phyloP scores from a whole-genome alignment of 2,113 vertebrate species.

The Brachyhypopomus occidentalis region DNA sequence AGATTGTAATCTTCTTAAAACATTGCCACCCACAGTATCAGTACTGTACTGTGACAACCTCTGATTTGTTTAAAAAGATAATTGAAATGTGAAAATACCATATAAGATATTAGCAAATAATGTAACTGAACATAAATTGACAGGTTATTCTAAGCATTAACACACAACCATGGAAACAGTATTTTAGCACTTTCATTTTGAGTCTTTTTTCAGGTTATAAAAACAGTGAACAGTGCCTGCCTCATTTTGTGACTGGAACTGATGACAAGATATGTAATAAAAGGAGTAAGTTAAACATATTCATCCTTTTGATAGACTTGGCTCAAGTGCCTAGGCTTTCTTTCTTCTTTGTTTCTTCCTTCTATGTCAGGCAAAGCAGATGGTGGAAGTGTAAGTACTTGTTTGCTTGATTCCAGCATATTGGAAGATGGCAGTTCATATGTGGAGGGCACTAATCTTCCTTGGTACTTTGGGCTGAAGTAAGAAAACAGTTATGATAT shows the following conservation, averaged over 20 bases:
- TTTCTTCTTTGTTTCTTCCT: not conserved
- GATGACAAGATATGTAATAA: not conserved
- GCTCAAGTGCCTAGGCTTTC: not conserved
- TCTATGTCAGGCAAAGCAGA: slow-evolving; percentile 45
- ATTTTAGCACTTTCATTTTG: no score
- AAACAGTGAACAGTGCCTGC: not conserved
- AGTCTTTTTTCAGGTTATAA: not conserved
- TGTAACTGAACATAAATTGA: no score
- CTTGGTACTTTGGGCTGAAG: slow-evolving; percentile 16
- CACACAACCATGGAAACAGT: no score
- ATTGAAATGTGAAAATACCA: no score
- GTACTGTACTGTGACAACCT: no score
- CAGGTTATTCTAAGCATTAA: no score
- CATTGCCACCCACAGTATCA: no score
- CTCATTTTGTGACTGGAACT: no score
- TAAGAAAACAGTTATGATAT: not conserved
- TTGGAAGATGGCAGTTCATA: not conserved
- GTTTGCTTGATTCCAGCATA: not conserved
- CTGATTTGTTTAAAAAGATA: no score
- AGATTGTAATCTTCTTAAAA: no score
- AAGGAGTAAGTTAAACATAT: slow-evolving; percentile 15
- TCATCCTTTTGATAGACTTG: slow-evolving; percentile 5
- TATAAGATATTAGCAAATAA: no score
- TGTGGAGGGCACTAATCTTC: not conserved
- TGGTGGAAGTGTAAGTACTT: slow-evolving; percentile 67